Conservation (phyloP, 2,888 invertebrate species). For the Apeira syringaria region DNA sequence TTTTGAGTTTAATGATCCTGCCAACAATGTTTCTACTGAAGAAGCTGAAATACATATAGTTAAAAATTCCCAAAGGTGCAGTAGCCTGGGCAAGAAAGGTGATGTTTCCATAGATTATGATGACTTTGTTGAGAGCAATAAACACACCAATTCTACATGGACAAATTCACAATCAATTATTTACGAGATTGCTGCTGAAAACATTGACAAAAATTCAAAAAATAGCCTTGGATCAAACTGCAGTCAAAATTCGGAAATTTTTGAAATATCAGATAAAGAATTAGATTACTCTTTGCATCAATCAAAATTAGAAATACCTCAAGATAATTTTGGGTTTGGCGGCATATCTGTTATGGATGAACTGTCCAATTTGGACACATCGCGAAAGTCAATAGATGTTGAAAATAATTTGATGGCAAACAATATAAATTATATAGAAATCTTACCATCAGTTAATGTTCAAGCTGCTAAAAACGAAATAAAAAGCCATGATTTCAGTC, state of each 20-base stretch:
- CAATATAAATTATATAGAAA: not conserved
- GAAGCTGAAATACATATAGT: not conserved
- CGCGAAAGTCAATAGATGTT: constrained; percentile 16
- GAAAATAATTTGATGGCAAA: constrained; percentile 10
- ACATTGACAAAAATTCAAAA: constrained; percentile 6
- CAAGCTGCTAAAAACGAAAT: not conserved
- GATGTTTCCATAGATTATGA: constrained; percentile 70
- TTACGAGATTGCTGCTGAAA: constrained; percentile 3
- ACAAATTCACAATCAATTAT: constrained; percentile 6
- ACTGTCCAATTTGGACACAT: constrained; percentile 26
- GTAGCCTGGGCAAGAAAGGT: constrained; percentile 49
- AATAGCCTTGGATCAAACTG: constrained; percentile 28
- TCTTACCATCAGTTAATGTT: constrained; percentile 1
- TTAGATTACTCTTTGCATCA: constrained; percentile 84
- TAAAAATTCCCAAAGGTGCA: constrained; percentile 26
- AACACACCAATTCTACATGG: constrained; percentile 3
- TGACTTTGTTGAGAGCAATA: constrained; percentile 43
- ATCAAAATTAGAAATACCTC: constrained; percentile 41
- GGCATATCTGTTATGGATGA: constrained; percentile 49
- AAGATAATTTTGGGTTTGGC: constrained; percentile 45
- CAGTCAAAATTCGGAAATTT: constrained; percentile 52
- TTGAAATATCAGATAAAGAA: constrained; percentile 84
- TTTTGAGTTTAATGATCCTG: not conserved
- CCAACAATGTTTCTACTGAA: constrained; percentile 1
- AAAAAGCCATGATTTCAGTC: constrained; percentile 35